These are phyloP conservation scores for Noctua pronuba DNA, from an alignment of 2,888 invertebrate species.

Conservation along the genomic window DNA sequence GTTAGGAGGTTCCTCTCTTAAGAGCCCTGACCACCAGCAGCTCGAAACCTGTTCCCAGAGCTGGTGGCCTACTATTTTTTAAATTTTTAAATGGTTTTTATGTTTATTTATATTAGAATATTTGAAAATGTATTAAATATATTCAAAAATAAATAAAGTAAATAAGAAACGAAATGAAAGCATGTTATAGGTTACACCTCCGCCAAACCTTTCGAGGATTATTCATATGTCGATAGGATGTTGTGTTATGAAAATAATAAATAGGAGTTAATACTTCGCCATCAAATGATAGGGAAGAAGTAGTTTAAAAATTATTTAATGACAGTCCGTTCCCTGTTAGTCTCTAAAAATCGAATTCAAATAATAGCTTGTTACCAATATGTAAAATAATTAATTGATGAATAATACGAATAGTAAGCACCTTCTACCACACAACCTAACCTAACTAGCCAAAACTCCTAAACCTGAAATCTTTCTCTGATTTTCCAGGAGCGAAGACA, in stretches of 20 bases:
- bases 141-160: too few species aligned
- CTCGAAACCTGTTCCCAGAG: too few species aligned
- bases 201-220: background rate
- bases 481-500: conserved; percentile 76
- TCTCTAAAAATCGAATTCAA: background rate
- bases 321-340: background rate
- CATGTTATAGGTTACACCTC: background rate
- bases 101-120: too few species aligned
- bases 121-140: too few species aligned
- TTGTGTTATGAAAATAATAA: background rate
- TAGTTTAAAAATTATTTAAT: background rate
- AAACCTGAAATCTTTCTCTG: background rate
- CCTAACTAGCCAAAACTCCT: background rate
- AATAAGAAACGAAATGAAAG: background rate
- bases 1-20: too few species aligned
- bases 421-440: background rate
- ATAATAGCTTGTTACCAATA: background rate
- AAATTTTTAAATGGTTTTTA: too few species aligned
- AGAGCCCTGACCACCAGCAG: too few species aligned
- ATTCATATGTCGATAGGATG: background rate
- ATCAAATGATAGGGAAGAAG: background rate
- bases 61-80: too few species aligned
- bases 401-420: background rate
- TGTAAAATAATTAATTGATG: background rate
- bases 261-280: background rate